phyloP scores from a whole-genome alignment of 1,140 invertebrate genomes.

The Idris sp. region DNA sequence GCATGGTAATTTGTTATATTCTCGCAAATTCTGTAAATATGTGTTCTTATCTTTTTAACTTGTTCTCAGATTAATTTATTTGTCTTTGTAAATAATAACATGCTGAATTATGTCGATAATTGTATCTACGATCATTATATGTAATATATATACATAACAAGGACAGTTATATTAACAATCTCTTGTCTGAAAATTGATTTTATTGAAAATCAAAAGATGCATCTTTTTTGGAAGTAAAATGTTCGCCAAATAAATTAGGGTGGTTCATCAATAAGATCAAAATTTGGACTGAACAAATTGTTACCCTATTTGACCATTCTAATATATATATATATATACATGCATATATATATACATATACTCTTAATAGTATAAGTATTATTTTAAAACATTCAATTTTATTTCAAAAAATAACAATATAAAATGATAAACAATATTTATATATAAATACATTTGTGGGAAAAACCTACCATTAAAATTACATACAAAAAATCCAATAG shows the following conservation, averaged over 20 bases:
- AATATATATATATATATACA: too few relatives aligned
- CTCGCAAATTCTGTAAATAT: slow-evolving; percentile 37
- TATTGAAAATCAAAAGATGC: too few relatives aligned
- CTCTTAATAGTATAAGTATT: slow-evolving; percentile 50
- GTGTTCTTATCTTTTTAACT: slow-evolving; percentile 22
- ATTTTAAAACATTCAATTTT: slow-evolving; percentile 48
- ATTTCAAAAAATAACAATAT: slow-evolving; percentile 35
- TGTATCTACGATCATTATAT: slow-evolving; percentile 19
- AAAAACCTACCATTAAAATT: too few relatives aligned
- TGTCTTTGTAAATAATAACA: slow-evolving; percentile 32
- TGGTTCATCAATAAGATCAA: too few relatives aligned
- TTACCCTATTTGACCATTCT: too few relatives aligned
- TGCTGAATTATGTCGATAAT: slow-evolving; percentile 46
- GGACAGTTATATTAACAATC: too few relatives aligned
- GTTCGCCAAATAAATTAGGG: too few relatives aligned
- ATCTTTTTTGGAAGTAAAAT: too few relatives aligned
- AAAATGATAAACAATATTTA: slow-evolving; percentile 50
- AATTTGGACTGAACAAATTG: too few relatives aligned
- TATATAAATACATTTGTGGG: slow-evolving; percentile 22
- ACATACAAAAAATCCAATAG: too few relatives aligned
- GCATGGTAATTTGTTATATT: background rate
- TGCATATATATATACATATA: slow-evolving; percentile 54
- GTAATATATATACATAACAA: too few relatives aligned
- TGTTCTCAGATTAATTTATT: slow-evolving; percentile 48
- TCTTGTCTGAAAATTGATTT: too few relatives aligned